Evolutionary conservation across 2,113 vertebrate species (phyloP).

Genomic region (Pomatorhinus ruficollis): DNA sequence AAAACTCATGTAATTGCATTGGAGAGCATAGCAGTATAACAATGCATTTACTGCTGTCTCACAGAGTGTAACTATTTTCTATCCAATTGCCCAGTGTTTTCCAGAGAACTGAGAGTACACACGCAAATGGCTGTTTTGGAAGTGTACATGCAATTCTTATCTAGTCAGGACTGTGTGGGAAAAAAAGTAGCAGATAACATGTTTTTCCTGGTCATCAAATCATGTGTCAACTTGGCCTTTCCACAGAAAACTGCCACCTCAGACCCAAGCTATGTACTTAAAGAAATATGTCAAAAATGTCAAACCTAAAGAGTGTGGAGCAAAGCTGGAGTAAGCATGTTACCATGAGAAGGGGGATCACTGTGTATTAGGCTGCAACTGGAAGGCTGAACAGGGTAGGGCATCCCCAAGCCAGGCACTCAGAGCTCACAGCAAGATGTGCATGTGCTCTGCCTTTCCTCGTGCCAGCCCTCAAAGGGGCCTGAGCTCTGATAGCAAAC

Average conservation of each 20-base stretch:
- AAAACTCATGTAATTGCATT: not conserved
- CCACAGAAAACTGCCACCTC: not conserved
- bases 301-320: not conserved
- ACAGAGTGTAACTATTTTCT: not conserved
- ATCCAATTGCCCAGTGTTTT: not conserved
- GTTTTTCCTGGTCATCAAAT: not conserved
- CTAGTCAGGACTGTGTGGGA: not conserved
- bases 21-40: not conserved
- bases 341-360: not conserved
- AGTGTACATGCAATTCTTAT: not conserved
- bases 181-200: not conserved
- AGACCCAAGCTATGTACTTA: not conserved
- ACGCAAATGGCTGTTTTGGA: not conserved
- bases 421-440: not conserved
- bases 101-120: not conserved
- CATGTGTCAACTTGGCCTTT: not conserved
- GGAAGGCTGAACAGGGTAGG: not conserved
- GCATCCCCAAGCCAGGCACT: accelerated
- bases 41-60: not conserved
- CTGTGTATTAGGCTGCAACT: not conserved
- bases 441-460: not conserved
- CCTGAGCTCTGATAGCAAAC: not conserved
- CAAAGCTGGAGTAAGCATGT: not conserved
- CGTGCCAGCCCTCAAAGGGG: accelerated
- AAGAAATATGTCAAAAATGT: not conserved